Evolutionary conservation across 1,140 invertebrate species (phyloP).

Genomic region (Hylaeus anthracinus): DNA sequence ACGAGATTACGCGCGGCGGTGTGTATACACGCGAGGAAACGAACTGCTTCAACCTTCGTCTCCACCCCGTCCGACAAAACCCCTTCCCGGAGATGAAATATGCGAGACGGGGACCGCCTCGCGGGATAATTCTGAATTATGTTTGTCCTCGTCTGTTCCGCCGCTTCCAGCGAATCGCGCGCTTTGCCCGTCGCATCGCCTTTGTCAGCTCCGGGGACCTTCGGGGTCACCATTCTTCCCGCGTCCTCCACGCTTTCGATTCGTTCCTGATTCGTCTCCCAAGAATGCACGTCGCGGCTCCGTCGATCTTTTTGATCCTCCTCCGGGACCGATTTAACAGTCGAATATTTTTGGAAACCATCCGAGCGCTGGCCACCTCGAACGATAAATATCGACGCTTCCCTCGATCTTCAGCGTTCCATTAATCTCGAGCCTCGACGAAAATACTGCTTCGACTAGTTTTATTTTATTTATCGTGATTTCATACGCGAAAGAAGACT

Average conservation of each 20-base stretch:
- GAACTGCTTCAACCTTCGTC: constrained; percentile 51
- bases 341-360: constrained; percentile 52
- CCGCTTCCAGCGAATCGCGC: constrained; percentile 60
- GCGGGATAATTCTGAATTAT: constrained; percentile 79
- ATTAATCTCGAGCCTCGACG: neutral
- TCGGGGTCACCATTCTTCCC: constrained; percentile 47
- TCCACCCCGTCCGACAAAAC: constrained; percentile 64
- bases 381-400: constrained; percentile 25
- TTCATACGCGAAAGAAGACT: neutral
- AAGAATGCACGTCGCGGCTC: constrained; percentile 36
- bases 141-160: constrained; percentile 71
- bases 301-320: constrained; percentile 52
- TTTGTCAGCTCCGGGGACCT: constrained; percentile 65
- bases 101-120: constrained; percentile 70
- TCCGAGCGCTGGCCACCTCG: neutral
- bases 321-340: constrained; percentile 25
- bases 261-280: constrained; percentile 43
- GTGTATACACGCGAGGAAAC: constrained; percentile 24
- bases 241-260: constrained; percentile 28
- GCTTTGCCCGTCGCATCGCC: constrained; percentile 22
- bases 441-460: too few species aligned
- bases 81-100: constrained; percentile 74
- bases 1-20: constrained; percentile 42
- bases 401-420: constrained; percentile 18
- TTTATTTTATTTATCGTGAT: neutral